Percentiles rank a stretch among this genome's conserved stretches.
phyloP scores from a whole-genome alignment of 2,113 vertebrate genomes.

The Dromaius novaehollandiae region DNA sequence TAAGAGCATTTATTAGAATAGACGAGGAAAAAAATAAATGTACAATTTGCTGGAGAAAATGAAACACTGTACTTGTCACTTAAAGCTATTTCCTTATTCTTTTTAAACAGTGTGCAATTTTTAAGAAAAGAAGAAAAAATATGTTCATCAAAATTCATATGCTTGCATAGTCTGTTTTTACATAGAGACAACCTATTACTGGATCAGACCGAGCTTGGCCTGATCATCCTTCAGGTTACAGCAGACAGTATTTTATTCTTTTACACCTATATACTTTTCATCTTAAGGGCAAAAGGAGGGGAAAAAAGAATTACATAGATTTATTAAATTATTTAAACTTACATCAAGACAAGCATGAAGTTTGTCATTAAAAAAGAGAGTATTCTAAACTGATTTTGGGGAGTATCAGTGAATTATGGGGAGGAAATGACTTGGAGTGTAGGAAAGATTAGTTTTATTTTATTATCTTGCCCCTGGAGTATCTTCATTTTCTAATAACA shows the following conservation, averaged over 20 bases:
- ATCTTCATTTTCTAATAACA: background rate
- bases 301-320: background rate
- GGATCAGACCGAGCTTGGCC: background rate
- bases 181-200: background rate
- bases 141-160: background rate
- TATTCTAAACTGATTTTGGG: background rate
- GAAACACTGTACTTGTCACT: background rate
- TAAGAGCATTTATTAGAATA: background rate
- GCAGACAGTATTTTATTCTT: background rate
- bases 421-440: too few species aligned
- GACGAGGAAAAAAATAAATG: background rate
- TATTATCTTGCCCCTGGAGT: background rate
- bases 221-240: background rate
- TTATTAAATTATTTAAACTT: background rate
- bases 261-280: background rate
- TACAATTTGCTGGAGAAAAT: conserved; percentile 27
- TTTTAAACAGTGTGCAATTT: background rate
- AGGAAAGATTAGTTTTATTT: background rate
- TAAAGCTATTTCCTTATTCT: background rate
- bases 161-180: background rate
- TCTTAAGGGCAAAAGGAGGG: background rate
- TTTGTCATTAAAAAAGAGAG: background rate
- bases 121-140: background rate
- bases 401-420: too few species aligned
- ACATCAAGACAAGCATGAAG: background rate